Base-by-base conservation (phyloP, 30 jellyfish, hydroid and myxozoan genomes). In the Cassiopea xamachana region DNA sequence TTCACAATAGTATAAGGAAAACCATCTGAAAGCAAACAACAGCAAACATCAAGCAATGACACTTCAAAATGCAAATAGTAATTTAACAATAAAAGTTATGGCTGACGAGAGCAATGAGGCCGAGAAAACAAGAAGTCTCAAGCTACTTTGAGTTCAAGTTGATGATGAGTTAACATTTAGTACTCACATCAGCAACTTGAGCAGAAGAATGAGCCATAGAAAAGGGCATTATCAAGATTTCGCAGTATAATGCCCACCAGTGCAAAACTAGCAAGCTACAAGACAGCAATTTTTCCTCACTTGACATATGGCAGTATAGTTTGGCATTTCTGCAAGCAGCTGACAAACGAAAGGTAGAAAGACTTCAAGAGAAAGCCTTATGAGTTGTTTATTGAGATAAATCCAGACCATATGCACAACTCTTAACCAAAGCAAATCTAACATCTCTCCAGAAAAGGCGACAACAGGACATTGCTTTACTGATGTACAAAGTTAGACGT, bases 341-440 rank as follows among this genome's bases (percentile, higher is more conserved):
- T 49, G 51, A 80, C 73, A 80, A 80, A 55, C 50, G 70, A 59
- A 64, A 64, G 89, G 58, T 82, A 64, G 89, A 80, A 80, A 82
- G 91, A 82, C 91, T 82, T 46, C 84, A 84, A 84, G 92, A 55
- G 79, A 84, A 84, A 84, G 92, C 92, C 79, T 79, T 84, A 69
- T 46, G 92, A 84, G 92, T 70, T 73, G 92, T 84, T 84, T 84
- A 46, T 51, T 68, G 86, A 48, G 92, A 84, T 55, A 84, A 70
- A 69, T 70, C 92, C n/a, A 69, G 73, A 67, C 15, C 67, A 86
- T 82, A 82, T 82, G 91, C 82, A 82, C 91, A 82, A 67, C 91
- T 82, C 73, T 84, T 82, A 59, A 82, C 44, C 68, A 82, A 61
- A 70, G 77, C 73, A 60, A 82, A 82, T 47, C 91, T 82, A 51